Evolutionary conservation across 2,888 invertebrate genomes (phyloP).

Genomic region (Plebejus argus): DNA sequence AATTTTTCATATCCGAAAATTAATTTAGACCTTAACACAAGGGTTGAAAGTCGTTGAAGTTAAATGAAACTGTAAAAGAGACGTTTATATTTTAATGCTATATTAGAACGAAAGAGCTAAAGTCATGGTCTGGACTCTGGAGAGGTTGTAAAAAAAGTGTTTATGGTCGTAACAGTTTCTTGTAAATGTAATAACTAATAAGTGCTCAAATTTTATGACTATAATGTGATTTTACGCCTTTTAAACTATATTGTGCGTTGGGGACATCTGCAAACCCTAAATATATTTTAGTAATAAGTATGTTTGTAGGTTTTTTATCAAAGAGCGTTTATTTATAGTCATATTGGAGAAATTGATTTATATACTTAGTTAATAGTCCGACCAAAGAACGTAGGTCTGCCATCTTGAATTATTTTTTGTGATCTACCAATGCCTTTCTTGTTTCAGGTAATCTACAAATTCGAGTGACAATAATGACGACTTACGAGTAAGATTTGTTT

Average conservation of each 20-base stretch:
- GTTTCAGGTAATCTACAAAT: constrained; percentile 20
- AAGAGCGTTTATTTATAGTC: too few species aligned
- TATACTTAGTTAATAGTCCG: too few species aligned
- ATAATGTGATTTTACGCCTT: not conserved
- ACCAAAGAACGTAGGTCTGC: too few species aligned
- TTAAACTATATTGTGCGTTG: not conserved
- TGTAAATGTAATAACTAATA: constrained; percentile 19
- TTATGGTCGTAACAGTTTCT: constrained; percentile 46
- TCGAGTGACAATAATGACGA: not conserved
- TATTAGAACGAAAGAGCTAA: constrained; percentile 59
- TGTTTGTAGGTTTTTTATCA: too few species aligned
- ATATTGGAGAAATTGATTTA: too few species aligned
- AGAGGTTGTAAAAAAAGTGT: constrained; percentile 53
- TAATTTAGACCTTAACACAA: constrained; percentile 48
- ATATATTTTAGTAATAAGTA: not conserved
- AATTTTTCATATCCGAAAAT: constrained; percentile 30
- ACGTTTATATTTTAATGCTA: constrained; percentile 56
- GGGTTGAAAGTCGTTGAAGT: constrained; percentile 23
- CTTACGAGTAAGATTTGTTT: not conserved
- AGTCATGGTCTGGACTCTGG: constrained; percentile 55
- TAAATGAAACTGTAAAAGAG: constrained; percentile 39
- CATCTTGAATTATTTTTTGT: not conserved
- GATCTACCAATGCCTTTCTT: not conserved
- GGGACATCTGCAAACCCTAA: not conserved
- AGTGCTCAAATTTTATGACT: not conserved